Base-by-base conservation (phyloP, 1,140 invertebrate species). In the Lycorma delicatula region DNA sequence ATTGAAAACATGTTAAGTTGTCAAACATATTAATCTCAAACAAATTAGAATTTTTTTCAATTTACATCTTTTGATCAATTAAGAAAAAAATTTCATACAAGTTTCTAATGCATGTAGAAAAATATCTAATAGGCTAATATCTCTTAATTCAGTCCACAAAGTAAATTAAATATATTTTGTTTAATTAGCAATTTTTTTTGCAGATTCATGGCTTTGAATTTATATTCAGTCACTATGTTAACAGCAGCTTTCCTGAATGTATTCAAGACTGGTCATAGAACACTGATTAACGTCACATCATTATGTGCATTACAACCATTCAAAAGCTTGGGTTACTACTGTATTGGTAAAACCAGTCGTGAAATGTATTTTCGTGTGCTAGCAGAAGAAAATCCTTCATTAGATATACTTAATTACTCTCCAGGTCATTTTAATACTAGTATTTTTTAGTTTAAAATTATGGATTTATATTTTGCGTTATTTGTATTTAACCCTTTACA, bases 291-390 rank as follows among this genome's bases (percentile, higher is more conserved):
- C 67, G 86, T 97, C 2, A 91, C 90, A 26, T 97, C 93, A 1
- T 71, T 94, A 25, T 83, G 81, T 64, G 92, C 81, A 9, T 71
- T 92, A 12, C 72, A 87, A 66, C 85, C 92, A 0, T 83, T 86
- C 66, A 79, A 84, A 64, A 85, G 83, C 4, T 75, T 89, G 75
- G 79, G 81, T 6, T 81, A 89, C 67, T 94, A 97, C 71, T 88
- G 91, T 65, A 77, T 84, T 59, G 90, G 87, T 47, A 94, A 93
- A 78, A 90, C 94, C 13, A 86, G 89, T n/a, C 75, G 93, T 50
- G 91, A 97, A 67, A 90, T 95, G 82, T 92, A 86, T 68, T 94
- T 97, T 66, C 83, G 82, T 67, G 75, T 77, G 4, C 74, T 98
- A 46, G 91, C 91, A 7, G 71, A 80, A 26, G 95, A 98, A 76